Percentiles rank a stretch among this genome's conserved stretches.
Conservation (phyloP, 2,888 invertebrate species). For the Catotricha subobsoleta region DNA sequence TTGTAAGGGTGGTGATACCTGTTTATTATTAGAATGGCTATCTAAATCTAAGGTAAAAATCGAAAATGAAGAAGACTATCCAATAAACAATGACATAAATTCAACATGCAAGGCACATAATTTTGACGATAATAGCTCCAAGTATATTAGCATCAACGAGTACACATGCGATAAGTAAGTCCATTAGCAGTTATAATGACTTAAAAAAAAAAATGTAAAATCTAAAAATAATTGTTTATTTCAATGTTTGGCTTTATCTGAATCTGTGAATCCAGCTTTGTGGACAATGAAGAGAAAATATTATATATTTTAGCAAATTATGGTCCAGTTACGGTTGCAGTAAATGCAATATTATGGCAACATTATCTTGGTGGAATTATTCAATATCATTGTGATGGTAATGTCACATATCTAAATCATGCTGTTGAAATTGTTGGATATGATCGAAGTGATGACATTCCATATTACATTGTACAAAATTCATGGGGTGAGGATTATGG, state of each 20-base stretch:
- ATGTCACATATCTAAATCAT: slow-evolving; percentile 46
- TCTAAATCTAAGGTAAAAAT: slow-evolving; percentile 36
- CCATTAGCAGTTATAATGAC: background rate
- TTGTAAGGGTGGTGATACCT: slow-evolving; percentile 66
- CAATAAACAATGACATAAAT: slow-evolving; percentile 23
- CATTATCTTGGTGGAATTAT: slow-evolving; percentile 72
- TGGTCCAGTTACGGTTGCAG: slow-evolving; percentile 64
- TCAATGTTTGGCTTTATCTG: background rate
- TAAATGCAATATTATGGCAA: slow-evolving; percentile 73
- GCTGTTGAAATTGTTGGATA: slow-evolving; percentile 74
- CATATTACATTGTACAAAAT: slow-evolving; percentile 68
- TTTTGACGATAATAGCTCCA: background rate
- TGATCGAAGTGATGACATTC: slow-evolving; percentile 48
- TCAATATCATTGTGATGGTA: slow-evolving; percentile 56
- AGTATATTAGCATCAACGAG: too few species aligned
- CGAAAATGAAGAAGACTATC: slow-evolving; percentile 41
- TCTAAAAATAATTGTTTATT: background rate
- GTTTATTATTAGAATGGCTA: slow-evolving; percentile 59
- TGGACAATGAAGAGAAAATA: slow-evolving; percentile 12
- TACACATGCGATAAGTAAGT: slow-evolving; percentile 12
- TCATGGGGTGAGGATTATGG: slow-evolving; percentile 72
- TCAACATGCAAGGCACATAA: slow-evolving; percentile 3
- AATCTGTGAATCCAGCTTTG: slow-evolving; percentile 10
- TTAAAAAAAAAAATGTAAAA: slow-evolving; percentile 2
- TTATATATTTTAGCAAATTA: slow-evolving; percentile 37